These are phyloP conservation scores for Temnopleurus reevesii DNA, from an alignment of 53 echinoderm and acorn worm species.

Conservation along the genomic window DNA sequence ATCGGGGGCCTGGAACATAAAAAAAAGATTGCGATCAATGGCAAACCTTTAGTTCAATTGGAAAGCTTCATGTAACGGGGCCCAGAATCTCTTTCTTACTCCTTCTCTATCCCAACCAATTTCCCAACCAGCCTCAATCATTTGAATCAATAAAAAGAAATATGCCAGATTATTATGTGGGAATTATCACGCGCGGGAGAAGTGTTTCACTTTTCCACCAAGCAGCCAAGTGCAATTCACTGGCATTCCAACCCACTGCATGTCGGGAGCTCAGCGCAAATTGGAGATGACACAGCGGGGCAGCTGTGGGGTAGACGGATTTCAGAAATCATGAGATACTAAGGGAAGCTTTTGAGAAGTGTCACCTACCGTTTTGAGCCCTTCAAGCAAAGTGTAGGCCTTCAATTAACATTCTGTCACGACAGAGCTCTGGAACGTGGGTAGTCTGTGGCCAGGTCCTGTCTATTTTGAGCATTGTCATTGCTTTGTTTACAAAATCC, in stretches of 20 bases:
- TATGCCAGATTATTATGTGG: conserved; percentile 18
- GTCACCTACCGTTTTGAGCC: neutral
- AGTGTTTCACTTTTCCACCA: neutral
- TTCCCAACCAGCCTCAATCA: neutral
- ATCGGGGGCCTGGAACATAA: no score
- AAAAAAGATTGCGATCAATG: no score
- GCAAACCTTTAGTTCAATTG: no score
- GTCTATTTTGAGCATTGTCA: neutral
- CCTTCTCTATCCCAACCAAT: neutral
- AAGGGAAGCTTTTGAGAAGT: neutral
- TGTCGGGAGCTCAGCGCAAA: conserved; percentile 15
- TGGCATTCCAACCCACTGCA: neutral
- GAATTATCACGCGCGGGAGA: neutral
- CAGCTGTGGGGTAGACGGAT: neutral
- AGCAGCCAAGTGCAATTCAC: no score
- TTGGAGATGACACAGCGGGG: conserved; percentile 37
- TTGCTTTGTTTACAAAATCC: conserved; percentile 1
- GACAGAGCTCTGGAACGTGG: neutral
- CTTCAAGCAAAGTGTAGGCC: neutral
- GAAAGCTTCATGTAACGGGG: no score
- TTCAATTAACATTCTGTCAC: conserved; percentile 55
- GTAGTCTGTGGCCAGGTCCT: neutral
- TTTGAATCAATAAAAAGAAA: neutral
- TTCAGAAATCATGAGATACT: conserved; percentile 9
- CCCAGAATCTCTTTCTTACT: no score